phyloP scores from a whole-genome alignment of 2,113 vertebrate genomes.

The Lepus timidus region DNA sequence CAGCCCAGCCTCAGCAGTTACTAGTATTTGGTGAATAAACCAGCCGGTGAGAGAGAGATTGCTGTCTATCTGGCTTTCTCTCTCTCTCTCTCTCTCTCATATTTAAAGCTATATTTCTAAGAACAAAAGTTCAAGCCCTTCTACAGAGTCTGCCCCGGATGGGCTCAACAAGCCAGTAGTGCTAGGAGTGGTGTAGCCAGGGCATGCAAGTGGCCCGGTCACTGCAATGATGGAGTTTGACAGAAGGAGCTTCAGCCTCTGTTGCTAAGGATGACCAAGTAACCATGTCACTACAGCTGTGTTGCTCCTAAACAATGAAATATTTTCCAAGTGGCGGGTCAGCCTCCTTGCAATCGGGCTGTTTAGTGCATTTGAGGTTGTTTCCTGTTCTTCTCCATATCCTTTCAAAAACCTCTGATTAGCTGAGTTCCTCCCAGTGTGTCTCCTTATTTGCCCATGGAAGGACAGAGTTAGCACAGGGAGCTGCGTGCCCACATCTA shows the following conservation, averaged over 20 bases:
- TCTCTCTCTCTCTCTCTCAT: too few relatives aligned
- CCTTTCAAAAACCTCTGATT: background rate
- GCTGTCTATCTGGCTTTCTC: too few relatives aligned
- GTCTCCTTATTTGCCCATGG: constrained; percentile 15
- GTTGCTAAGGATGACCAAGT: background rate
- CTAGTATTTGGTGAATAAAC: too few relatives aligned
- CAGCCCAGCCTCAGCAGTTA: too few relatives aligned
- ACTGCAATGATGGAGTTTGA: background rate
- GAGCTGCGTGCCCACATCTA: background rate
- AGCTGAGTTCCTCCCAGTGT: background rate
- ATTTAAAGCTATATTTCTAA: too few relatives aligned
- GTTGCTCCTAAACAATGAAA: constrained; percentile 61
- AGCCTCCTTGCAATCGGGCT: constrained; percentile 33
- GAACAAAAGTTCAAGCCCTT: background rate
- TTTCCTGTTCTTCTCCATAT: background rate
- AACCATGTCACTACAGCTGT: constrained; percentile 43
- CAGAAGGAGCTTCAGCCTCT: background rate
- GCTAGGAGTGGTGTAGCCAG: background rate
- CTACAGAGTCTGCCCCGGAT: background rate
- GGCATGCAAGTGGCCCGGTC: background rate
- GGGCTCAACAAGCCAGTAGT: background rate
- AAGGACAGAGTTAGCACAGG: background rate
- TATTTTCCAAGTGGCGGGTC: constrained; percentile 52
- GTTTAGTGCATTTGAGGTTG: constrained; percentile 2
- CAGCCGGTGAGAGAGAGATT: too few relatives aligned